These are phyloP conservation scores for Nasonia giraulti DNA, from an alignment of 1,140 invertebrate genomes.

Conservation along the genomic window DNA sequence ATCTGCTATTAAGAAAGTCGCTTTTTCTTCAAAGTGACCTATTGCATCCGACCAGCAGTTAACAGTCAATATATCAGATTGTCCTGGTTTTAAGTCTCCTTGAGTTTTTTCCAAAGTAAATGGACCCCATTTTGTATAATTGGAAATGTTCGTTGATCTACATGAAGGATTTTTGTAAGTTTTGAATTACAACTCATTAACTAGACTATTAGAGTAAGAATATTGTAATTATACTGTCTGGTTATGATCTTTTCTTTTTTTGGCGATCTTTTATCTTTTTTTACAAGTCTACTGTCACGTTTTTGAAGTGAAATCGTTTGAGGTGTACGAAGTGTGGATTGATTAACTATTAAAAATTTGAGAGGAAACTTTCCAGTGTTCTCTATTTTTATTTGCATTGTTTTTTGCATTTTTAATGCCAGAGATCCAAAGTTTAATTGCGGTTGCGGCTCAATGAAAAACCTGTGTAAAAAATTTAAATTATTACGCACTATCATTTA, in stretches of 20 bases:
- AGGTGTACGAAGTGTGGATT: background rate
- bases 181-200: background rate
- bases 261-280: conserved; percentile 11
- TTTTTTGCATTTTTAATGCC: conserved; percentile 55
- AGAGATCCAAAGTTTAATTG: conserved; percentile 61
- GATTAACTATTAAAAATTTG: conserved; percentile 53
- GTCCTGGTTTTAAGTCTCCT: conserved; percentile 17
- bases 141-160: background rate
- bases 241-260: background rate
- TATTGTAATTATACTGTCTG: conserved; percentile 4
- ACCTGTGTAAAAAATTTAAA: conserved; percentile 26
- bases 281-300: background rate
- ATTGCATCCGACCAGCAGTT: conserved; percentile 5
- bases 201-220: background rate
- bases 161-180: background rate
- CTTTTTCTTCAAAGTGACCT: conserved; percentile 48
- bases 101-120: conserved; percentile 16
- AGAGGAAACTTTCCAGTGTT: conserved; percentile 63
- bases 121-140: conserved; percentile 7
- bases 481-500: background rate
- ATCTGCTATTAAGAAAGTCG: conserved; percentile 7
- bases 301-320: background rate
- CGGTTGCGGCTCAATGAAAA: conserved; percentile 54
- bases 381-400: conserved; percentile 59
- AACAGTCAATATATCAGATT: background rate